A percentile compares a stretch with the other conserved stretches of the same genome.
These are phyloP conservation scores for Carassius carassius DNA, from an alignment of 2,113 vertebrate genomes.

Conservation along the genomic window DNA sequence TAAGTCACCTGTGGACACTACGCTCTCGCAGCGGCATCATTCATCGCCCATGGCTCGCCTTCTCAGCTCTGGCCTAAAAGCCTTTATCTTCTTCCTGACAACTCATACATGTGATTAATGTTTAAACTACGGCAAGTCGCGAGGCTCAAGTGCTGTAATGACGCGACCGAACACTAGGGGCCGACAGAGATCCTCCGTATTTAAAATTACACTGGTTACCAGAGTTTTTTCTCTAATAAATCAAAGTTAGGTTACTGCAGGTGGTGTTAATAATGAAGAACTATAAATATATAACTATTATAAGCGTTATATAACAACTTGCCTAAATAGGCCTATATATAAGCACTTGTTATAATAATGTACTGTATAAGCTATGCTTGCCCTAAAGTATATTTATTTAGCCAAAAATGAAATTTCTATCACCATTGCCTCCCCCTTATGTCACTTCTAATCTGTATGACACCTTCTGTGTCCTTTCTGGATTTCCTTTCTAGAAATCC, in stretches of 20 bases:
- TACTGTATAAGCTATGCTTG: too few relatives aligned
- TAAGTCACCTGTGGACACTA: slow-evolving; percentile 8
- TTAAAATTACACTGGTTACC: slow-evolving; percentile 13
- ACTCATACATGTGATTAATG: slow-evolving; percentile 46
- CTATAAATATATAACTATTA: not conserved
- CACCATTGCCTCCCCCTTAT: too few relatives aligned
- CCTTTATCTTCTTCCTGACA: slow-evolving; percentile 56
- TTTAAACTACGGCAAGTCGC: slow-evolving; percentile 48
- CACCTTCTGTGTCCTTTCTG: too few relatives aligned
- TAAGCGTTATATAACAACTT: too few relatives aligned
- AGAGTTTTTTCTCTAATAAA: not conserved
- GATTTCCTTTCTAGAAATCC: not conserved
- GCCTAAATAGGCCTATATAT: too few relatives aligned
- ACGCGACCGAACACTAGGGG: slow-evolving; percentile 29
- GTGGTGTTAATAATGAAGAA: not conserved
- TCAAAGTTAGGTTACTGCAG: not conserved
- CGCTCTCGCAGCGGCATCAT: not conserved
- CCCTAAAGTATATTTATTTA: too few relatives aligned
- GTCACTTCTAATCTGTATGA: too few relatives aligned
- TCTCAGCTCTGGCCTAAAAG: slow-evolving; percentile 1
- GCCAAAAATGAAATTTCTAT: too few relatives aligned
- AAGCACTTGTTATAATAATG: too few relatives aligned
- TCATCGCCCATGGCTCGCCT: not conserved
- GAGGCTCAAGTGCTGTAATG: not conserved
- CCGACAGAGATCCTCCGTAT: slow-evolving; percentile 36